Evolutionary conservation across 2,797 vertebrate species (phyloP).

Genomic region (Ataeniobius toweri): DNA sequence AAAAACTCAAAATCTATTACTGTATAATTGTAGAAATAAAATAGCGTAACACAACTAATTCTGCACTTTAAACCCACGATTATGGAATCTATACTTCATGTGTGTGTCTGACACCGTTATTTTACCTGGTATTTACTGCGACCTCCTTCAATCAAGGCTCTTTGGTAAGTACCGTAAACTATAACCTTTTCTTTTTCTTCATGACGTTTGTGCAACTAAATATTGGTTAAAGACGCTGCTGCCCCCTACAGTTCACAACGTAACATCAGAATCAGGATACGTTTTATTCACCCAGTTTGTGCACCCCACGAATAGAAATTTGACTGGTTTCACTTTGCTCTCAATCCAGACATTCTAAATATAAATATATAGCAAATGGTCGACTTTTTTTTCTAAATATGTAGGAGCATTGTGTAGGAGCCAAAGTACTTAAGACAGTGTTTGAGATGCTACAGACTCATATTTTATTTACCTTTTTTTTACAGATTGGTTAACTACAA

Average conservation of each 20-base stretch:
- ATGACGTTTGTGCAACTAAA: background rate
- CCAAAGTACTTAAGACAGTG: too few relatives aligned
- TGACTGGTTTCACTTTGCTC: background rate
- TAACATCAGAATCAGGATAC: background rate
- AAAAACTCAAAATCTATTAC: background rate
- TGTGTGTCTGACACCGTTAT: background rate
- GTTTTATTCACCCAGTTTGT: background rate
- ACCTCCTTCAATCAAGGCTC: conserved; percentile 39
- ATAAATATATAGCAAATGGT: background rate
- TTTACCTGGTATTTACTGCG: accelerated
- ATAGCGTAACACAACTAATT: accelerated
- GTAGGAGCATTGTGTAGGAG: too few relatives aligned
- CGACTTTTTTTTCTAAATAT: background rate
- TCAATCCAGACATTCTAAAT: background rate
- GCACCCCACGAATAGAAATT: background rate
- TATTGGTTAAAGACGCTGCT: conserved; percentile 2
- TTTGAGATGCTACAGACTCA: too few relatives aligned
- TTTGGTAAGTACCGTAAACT: conserved; percentile 32
- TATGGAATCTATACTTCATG: accelerated
- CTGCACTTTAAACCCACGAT: accelerated
- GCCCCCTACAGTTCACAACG: conserved; percentile 26
- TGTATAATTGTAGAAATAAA: background rate
- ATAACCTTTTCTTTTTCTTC: conserved; percentile 30
- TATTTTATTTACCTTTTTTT: too few relatives aligned
- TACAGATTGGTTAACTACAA: too few relatives aligned